Percentiles rank a stretch among this genome's conserved stretches.
Evolutionary conservation across 2,888 invertebrate genomes (phyloP).

Genomic region (Urechis unicinctus): DNA sequence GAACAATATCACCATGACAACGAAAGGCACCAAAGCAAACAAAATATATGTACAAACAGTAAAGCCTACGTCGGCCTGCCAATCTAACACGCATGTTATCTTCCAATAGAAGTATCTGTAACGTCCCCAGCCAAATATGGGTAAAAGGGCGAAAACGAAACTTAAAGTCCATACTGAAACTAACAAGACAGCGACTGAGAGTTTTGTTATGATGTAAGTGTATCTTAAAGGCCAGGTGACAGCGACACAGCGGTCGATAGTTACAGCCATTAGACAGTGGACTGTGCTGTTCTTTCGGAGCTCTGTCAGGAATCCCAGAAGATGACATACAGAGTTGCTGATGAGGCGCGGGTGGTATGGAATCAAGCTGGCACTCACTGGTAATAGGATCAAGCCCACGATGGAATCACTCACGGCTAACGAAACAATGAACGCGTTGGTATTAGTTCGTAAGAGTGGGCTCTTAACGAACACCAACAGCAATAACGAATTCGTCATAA

Average conservation of each 20-base stretch:
- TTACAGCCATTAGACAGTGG: background rate
- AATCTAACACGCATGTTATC: background rate
- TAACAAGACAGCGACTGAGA: background rate
- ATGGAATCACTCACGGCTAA: background rate
- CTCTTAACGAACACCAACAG: background rate
- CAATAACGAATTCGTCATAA: background rate
- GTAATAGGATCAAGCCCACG: background rate
- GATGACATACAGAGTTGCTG: background rate
- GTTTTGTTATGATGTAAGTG: background rate
- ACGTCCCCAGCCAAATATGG: background rate
- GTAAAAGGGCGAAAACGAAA: background rate
- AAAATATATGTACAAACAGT: background rate
- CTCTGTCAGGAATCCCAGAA: background rate
- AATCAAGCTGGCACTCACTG: background rate
- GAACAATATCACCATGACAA: background rate
- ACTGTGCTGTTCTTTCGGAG: background rate
- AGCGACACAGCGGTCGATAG: background rate
- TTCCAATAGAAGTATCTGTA: background rate
- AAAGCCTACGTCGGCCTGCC: background rate
- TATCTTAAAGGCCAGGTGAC: background rate
- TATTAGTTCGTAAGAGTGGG: background rate
- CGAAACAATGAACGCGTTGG: background rate
- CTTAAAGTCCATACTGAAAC: background rate
- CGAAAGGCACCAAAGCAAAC: background rate
- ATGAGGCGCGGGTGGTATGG: background rate